A percentile compares a stretch with the other conserved stretches of the same genome.
phyloP scores from a whole-genome alignment of 2,113 vertebrate species.

The Suncus etruscus region DNA sequence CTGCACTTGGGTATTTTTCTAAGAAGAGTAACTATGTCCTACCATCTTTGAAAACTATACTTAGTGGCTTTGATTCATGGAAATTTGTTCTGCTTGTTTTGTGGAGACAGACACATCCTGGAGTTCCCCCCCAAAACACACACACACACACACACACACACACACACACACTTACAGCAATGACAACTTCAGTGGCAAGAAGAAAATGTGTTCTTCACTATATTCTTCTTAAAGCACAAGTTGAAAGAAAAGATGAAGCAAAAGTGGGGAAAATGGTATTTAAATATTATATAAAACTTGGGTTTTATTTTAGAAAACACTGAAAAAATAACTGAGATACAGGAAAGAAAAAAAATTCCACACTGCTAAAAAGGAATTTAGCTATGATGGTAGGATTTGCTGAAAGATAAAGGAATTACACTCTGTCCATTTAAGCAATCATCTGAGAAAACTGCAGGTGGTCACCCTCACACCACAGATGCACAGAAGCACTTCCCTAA shows the following conservation, averaged over 20 bases:
- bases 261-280: slow-evolving; percentile 49
- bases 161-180: slow-evolving; percentile 64
- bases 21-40: slow-evolving; percentile 78
- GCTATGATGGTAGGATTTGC: slow-evolving; percentile 3
- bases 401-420: slow-evolving; percentile 45
- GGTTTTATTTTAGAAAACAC: slow-evolving; percentile 67
- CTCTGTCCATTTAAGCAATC: slow-evolving; percentile 36
- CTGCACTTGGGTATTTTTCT: slow-evolving; percentile 76
- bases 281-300: slow-evolving; percentile 69
- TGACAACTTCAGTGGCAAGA: slow-evolving; percentile 65
- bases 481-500: not conserved
- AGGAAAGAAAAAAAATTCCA: not conserved
- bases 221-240: slow-evolving; percentile 64
- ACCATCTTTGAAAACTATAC: slow-evolving; percentile 79
- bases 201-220: slow-evolving; percentile 66
- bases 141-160: slow-evolving; percentile 53
- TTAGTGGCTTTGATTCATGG: slow-evolving; percentile 82
- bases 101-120: slow-evolving; percentile 74
- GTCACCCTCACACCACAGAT: not conserved
- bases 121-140: not conserved
- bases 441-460: not conserved
- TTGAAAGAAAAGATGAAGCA: slow-evolving; percentile 70
- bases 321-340: slow-evolving; percentile 58
- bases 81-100: slow-evolving; percentile 80
- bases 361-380: slow-evolving; percentile 30